These are phyloP conservation scores for Caranx ignobilis DNA, from an alignment of 2,113 vertebrate genomes.

Conservation along the genomic window DNA sequence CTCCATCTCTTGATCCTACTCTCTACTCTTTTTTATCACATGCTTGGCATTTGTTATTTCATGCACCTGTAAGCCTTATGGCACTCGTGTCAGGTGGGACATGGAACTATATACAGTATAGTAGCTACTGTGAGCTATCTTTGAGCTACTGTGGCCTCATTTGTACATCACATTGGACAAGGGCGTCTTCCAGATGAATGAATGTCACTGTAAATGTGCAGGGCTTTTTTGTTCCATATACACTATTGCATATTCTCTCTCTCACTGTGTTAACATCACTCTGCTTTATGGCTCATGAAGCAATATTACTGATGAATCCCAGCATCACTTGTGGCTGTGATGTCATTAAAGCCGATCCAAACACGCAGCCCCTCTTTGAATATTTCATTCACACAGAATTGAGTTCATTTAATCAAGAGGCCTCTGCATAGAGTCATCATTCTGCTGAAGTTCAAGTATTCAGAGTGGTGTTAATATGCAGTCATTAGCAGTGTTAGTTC, in stretches of 20 bases:
- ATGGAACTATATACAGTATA: background rate
- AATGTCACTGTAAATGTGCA: background rate
- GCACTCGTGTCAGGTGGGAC: background rate
- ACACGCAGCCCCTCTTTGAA: conserved; percentile 33
- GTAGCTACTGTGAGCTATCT: background rate
- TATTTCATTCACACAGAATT: conserved; percentile 32
- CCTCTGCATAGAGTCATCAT: background rate
- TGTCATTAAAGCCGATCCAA: conserved; percentile 44
- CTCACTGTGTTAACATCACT: background rate
- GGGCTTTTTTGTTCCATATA: background rate
- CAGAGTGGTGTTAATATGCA: background rate
- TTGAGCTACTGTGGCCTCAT: background rate
- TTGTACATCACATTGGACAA: background rate
- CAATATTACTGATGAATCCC: conserved; percentile 31
- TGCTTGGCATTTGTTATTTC: background rate
- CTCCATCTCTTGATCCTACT: background rate
- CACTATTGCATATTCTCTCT: background rate
- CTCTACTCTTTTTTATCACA: background rate
- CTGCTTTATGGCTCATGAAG: conserved; percentile 22
- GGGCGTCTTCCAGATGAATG: background rate
- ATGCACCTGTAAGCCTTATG: background rate
- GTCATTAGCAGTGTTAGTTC: background rate
- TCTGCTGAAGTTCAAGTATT: conserved; percentile 16
- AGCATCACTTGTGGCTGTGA: conserved; percentile 27
- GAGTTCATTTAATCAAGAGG: conserved; percentile 47